A percentile compares a stretch with the other conserved stretches of the same genome.
Conservation (phyloP, 2,888 invertebrate genomes). For the Bimastos eiseni region DNA sequence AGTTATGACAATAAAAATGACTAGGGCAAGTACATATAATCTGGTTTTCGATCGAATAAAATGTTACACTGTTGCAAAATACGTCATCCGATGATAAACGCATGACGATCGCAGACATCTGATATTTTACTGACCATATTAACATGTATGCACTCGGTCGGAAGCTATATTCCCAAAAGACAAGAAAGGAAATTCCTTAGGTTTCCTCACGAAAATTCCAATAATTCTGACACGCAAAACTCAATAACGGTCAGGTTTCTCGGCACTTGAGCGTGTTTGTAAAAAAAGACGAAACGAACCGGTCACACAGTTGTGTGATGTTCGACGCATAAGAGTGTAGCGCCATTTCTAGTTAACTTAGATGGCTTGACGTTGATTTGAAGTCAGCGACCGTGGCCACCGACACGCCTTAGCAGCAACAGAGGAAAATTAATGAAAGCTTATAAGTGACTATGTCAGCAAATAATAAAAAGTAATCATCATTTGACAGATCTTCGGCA, state of each 20-base stretch:
- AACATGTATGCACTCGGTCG: not conserved
- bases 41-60: not conserved
- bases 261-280: not conserved
- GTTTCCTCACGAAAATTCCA: not conserved
- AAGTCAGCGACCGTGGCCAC: not conserved
- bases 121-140: not conserved
- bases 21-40: not conserved
- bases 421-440: not conserved
- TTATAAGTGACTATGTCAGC: not conserved
- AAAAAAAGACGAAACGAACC: not conserved
- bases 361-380: not conserved
- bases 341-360: not conserved
- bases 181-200: not conserved
- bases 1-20: not conserved
- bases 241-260: constrained; percentile 5
- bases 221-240: constrained; percentile 13
- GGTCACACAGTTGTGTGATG: not conserved
- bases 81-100: not conserved
- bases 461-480: too few species aligned
- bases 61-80: not conserved
- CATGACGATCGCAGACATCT: not conserved
- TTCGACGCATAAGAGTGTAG: not conserved
- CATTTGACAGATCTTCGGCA: too few species aligned
- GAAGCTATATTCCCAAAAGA: not conserved
- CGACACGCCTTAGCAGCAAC: not conserved